Evolutionary conservation across 2,113 vertebrate species (phyloP).

Genomic region (Dipodomys ordii): DNA sequence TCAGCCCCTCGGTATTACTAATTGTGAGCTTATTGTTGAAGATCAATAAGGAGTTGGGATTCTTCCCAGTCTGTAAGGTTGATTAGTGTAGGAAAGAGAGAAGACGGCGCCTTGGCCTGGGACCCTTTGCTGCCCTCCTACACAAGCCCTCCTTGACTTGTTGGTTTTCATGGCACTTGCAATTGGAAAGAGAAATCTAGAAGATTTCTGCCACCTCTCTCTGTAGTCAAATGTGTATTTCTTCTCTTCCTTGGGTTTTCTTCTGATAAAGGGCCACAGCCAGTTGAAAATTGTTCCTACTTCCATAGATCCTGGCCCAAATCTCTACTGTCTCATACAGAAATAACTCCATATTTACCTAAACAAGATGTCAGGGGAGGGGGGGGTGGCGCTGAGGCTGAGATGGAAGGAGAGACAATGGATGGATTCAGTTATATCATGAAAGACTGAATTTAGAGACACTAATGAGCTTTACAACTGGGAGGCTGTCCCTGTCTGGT

Average conservation of each 20-base stretch:
- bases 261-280: neutral
- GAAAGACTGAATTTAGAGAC: neutral
- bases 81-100: neutral
- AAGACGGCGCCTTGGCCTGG: neutral
- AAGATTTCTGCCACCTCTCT: neutral
- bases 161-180: neutral
- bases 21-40: neutral
- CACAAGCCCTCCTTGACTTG: neutral
- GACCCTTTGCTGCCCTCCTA: neutral
- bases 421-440: neutral
- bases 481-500: neutral
- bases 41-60: neutral
- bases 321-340: neutral
- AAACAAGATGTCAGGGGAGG: neutral
- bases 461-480: neutral
- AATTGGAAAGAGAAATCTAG: neutral
- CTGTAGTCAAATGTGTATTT: neutral
- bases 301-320: neutral
- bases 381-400: neutral
- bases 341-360: neutral
- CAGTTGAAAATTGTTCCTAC: neutral
- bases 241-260: neutral
- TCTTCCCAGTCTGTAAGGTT: neutral
- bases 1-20: neutral
- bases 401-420: neutral